Percentiles rank a stretch among this genome's conserved stretches.
These are phyloP conservation scores for Corythornis vintsioides DNA, from an alignment of 2,113 vertebrate species.

Conservation along the genomic window DNA sequence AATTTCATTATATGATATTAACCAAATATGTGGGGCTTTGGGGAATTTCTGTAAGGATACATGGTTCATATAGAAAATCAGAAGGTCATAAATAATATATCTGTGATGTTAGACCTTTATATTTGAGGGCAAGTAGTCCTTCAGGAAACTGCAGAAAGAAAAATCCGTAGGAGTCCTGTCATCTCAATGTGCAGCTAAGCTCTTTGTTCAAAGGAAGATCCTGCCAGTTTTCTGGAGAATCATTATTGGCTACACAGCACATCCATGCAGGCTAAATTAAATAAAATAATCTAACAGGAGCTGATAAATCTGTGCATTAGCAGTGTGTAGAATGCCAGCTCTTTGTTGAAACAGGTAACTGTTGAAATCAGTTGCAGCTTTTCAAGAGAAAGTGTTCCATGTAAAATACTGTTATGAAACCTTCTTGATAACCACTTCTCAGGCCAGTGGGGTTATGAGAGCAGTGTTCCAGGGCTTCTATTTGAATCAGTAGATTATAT, in stretches of 20 bases:
- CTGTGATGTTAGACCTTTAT: not conserved
- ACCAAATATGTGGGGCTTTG: not conserved
- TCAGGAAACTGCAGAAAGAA: not conserved
- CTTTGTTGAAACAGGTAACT: not conserved
- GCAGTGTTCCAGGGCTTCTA: not conserved
- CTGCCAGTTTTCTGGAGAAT: not conserved
- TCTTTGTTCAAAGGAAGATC: not conserved
- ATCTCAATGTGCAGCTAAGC: not conserved
- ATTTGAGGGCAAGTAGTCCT: not conserved
- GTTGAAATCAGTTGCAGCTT: not conserved
- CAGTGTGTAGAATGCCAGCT: not conserved
- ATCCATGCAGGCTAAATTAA: not conserved
- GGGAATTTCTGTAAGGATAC: not conserved
- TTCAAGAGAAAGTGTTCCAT: not conserved
- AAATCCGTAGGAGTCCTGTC: not conserved
- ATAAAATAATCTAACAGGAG: not conserved
- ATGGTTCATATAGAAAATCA: not conserved
- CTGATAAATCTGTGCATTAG: not conserved
- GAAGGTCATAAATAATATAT: not conserved
- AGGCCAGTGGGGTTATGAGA: not conserved
- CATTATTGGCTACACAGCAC: not conserved
- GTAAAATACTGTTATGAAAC: not conserved
- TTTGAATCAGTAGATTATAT: slow-evolving; percentile 5
- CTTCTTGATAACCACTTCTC: not conserved
- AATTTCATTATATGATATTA: not conserved